Conservation (phyloP, 2,113 vertebrate genomes). For the Tetrao urogallus region DNA sequence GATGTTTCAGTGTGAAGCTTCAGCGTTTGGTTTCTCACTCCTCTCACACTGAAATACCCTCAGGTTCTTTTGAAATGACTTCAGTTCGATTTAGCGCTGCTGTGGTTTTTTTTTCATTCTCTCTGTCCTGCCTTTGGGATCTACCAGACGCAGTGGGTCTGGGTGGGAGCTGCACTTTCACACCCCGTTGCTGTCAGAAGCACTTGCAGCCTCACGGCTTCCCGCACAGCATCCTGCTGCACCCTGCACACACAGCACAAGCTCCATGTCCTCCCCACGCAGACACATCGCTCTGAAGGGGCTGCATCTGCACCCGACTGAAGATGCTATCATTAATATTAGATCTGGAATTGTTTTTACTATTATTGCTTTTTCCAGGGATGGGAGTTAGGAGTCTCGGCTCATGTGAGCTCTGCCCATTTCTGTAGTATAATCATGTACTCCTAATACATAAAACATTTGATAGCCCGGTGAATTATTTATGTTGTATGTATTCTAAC, state of each 20-base stretch:
- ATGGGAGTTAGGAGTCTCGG: conserved; percentile 9
- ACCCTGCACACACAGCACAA: background rate
- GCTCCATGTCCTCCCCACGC: background rate
- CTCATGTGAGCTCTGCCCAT: conserved; percentile 34
- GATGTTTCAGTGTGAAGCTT: background rate
- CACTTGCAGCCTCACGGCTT: background rate
- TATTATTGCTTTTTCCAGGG: background rate
- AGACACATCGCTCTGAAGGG: background rate
- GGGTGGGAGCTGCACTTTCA: background rate
- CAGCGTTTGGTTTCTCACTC: background rate
- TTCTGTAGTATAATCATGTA: conserved; percentile 67
- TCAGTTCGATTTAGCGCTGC: background rate
- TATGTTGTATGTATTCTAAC: conserved; percentile 58
- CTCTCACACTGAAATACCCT: background rate
- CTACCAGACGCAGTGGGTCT: background rate
- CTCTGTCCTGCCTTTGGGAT: background rate
- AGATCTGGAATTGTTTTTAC: conserved; percentile 42
- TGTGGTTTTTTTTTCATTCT: background rate
- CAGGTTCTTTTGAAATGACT: background rate
- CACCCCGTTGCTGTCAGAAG: background rate
- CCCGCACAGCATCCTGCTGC: background rate
- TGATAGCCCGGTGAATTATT: conserved; percentile 61
- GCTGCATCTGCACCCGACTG: background rate
- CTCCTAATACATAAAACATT: conserved; percentile 69
- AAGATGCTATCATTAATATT: conserved; percentile 13